Percentiles rank a stretch among this genome's conserved stretches.
These are phyloP conservation scores for Coptodon rendalli DNA, from an alignment of 2,113 vertebrate species.

Conservation along the genomic window DNA sequence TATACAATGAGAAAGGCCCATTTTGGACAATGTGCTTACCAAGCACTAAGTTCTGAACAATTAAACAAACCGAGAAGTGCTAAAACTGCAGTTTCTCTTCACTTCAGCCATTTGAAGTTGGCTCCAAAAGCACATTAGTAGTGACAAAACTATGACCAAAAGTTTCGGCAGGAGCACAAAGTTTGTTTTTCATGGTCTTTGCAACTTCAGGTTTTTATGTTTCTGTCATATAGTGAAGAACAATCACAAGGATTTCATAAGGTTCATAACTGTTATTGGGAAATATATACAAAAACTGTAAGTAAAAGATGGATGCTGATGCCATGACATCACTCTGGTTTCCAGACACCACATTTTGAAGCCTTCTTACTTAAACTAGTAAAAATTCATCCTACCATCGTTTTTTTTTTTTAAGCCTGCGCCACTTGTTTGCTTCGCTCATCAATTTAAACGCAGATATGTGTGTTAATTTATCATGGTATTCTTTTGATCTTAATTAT, in stretches of 20 bases:
- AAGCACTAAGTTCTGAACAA: background rate
- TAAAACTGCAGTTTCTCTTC: background rate
- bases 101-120: background rate
- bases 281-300: background rate
- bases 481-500: background rate
- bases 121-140: background rate
- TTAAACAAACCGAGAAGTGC: background rate
- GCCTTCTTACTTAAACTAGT: background rate
- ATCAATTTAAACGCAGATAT: background rate
- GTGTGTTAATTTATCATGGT: background rate
- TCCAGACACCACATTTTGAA: background rate
- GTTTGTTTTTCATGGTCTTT: background rate
- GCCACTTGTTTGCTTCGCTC: background rate
- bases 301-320: background rate
- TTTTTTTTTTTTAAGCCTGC: background rate
- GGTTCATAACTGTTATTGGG: background rate
- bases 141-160: background rate
- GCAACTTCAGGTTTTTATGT: background rate
- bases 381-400: background rate
- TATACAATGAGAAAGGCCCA: fast-evolving
- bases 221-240: background rate
- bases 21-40: background rate
- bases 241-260: background rate
- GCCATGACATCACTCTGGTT: background rate
- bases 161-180: background rate